Evolutionary conservation across 1,140 invertebrate genomes (phyloP).

Genomic region (Drosophila micromelanica): DNA sequence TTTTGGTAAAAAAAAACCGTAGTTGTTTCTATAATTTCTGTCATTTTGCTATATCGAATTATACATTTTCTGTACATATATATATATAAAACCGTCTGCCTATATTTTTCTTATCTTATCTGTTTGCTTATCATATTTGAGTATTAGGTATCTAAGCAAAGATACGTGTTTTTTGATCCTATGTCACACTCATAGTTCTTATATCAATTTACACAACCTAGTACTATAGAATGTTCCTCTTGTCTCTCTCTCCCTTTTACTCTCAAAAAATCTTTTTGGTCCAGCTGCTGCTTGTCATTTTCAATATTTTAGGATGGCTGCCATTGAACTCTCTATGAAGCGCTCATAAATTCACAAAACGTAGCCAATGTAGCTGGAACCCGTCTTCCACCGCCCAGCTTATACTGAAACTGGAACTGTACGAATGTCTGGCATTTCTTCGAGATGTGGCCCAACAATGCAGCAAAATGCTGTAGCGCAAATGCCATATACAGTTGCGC

Average conservation of each 20-base stretch:
- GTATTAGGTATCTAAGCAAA: no score
- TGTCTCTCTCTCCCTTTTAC: neutral
- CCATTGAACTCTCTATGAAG: conserved; percentile 67
- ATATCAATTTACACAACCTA: conserved; percentile 12
- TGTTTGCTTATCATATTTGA: no score
- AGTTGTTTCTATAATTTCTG: no score
- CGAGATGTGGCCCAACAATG: conserved; percentile 61
- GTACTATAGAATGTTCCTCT: neutral
- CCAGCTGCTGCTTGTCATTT: conserved; percentile 53
- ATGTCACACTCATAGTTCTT: neutral
- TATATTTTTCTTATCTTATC: no score
- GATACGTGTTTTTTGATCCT: no score
- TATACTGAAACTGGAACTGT: conserved; percentile 14
- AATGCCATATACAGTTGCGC: conserved; percentile 49
- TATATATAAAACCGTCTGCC: no score
- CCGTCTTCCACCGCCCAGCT: neutral
- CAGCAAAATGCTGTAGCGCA: conserved; percentile 72
- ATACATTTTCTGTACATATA: no score
- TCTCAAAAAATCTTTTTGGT: neutral
- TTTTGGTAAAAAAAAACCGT: no score
- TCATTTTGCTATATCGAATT: no score
- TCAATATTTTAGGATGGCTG: conserved; percentile 75
- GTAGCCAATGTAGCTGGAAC: conserved; percentile 48
- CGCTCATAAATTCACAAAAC: conserved; percentile 71
- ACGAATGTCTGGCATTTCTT: conserved; percentile 50